Conservation (phyloP, 2,113 vertebrate species). For the Bubo bubo region DNA sequence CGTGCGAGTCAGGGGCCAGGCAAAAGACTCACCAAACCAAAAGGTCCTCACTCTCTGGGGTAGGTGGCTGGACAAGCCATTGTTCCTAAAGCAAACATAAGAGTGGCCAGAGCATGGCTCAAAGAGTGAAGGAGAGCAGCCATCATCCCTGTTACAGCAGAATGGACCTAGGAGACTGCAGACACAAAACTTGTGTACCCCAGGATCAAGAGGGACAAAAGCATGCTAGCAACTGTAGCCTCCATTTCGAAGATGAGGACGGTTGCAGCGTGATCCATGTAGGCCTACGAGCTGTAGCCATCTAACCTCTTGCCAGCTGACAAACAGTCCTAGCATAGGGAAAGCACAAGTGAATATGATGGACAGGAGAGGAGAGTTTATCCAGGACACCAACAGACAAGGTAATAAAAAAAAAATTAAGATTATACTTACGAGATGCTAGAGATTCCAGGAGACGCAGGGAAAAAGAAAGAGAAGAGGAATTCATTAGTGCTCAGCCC, state of each 20-base stretch:
- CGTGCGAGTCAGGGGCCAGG: background rate
- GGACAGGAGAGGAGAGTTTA: background rate
- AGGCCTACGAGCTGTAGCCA: background rate
- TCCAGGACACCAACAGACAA: constrained; percentile 16
- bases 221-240: background rate
- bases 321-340: background rate
- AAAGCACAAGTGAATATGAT: background rate
- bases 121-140: background rate
- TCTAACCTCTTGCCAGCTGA: background rate
- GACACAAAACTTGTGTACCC: background rate
- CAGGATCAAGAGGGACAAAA: background rate
- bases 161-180: background rate
- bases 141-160: background rate
- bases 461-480: constrained; percentile 42
- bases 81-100: background rate
- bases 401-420: background rate
- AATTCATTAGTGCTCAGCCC: constrained; percentile 35
- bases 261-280: background rate
- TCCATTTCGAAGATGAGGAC: background rate
- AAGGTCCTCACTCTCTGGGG: background rate
- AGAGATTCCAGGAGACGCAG: background rate
- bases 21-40: background rate
- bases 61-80: background rate
- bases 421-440: constrained; percentile 42
- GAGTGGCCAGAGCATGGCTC: background rate